Evolutionary conservation across 2,888 invertebrate genomes (phyloP).

Genomic region (Cylindroiulus punctatus): DNA sequence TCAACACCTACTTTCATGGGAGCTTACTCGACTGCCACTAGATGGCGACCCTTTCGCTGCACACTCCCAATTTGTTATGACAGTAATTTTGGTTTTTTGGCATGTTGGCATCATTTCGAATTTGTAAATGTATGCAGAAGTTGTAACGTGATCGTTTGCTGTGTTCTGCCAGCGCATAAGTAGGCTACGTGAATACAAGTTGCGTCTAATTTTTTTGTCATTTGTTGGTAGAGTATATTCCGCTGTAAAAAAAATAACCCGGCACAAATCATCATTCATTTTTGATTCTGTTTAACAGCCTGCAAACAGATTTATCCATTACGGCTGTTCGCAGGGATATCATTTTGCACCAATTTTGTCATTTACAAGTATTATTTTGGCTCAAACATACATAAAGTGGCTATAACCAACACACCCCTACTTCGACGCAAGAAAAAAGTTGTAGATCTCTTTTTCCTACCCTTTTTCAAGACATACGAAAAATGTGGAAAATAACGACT

Average conservation of each 20-base stretch:
- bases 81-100: not conserved
- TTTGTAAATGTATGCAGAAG: not conserved
- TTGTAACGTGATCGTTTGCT: constrained; percentile 2
- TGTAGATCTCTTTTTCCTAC: not conserved
- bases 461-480: not conserved
- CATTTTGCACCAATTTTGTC: constrained; percentile 26
- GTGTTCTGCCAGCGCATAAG: not conserved
- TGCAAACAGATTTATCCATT: constrained; percentile 32
- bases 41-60: not conserved
- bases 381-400: constrained; percentile 32
- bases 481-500: not conserved
- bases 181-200: not conserved
- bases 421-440: constrained; percentile 13
- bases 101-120: constrained; percentile 8
- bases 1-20: too few species aligned
- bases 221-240: constrained; percentile 1
- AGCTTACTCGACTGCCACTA: too few species aligned
- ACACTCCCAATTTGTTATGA: not conserved
- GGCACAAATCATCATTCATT: constrained; percentile 13
- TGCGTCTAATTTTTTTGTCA: constrained; percentile 17
- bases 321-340: constrained; percentile 23
- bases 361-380: constrained; percentile 26
- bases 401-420: constrained; percentile 25
- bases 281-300: constrained; percentile 23
- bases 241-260: constrained; percentile 21